Percentiles rank a stretch among this genome's conserved stretches.
Conservation (phyloP, 2,113 vertebrate genomes). For the Conger conger region DNA sequence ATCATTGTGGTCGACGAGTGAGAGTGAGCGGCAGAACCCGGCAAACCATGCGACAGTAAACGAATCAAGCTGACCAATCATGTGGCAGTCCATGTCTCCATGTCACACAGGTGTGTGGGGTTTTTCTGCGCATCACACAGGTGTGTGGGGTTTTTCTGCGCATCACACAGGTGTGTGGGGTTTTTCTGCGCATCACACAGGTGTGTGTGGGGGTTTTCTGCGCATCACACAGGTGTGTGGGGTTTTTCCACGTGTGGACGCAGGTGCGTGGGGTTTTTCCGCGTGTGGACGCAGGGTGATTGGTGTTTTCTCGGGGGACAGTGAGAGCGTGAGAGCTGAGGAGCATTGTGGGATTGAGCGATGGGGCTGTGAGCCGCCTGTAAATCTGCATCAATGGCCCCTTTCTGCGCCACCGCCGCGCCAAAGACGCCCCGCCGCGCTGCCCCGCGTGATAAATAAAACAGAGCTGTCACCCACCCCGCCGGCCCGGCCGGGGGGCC, state of each 20-base stretch:
- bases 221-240: background rate
- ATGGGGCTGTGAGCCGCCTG: background rate
- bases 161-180: background rate
- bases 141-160: no score
- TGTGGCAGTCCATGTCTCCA: no score
- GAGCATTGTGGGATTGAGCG: constrained; percentile 13
- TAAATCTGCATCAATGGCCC: constrained; percentile 37
- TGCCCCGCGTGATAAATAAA: constrained; percentile 25
- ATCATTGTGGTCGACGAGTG: no score
- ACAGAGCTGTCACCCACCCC: constrained; percentile 23
- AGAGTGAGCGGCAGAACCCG: no score
- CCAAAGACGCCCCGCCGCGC: constrained; percentile 20
- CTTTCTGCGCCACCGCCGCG: constrained; percentile 26
- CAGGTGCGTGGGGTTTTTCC: background rate
- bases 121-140: no score
- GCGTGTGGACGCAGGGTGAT: background rate
- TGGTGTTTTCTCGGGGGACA: background rate
- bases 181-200: no score
- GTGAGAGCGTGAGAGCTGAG: no score
- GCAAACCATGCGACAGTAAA: background rate
- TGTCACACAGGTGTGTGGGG: no score
- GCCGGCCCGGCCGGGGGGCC: background rate
- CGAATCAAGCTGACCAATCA: background rate
- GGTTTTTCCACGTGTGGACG: no score
- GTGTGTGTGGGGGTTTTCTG: no score